A percentile compares a stretch with the other conserved stretches of the same genome.
These are phyloP conservation scores for Danio jaintianensis DNA, from an alignment of 2,797 vertebrate genomes.

Conservation along the genomic window DNA sequence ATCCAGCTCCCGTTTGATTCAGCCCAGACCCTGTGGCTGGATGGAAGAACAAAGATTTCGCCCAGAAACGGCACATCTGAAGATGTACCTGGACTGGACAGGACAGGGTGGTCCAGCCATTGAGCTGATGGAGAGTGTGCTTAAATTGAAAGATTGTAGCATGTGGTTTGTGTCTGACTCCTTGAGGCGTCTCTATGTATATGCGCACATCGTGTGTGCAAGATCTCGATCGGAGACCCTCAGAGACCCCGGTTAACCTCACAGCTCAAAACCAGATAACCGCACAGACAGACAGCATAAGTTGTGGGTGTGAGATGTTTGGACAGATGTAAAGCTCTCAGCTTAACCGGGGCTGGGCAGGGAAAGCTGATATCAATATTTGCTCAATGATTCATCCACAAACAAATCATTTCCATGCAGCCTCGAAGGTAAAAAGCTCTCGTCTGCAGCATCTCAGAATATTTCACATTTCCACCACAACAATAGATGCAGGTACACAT, in stretches of 20 bases:
- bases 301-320: slow-evolving; percentile 30
- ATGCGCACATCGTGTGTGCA: slow-evolving; percentile 28
- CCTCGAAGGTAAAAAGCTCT: slow-evolving; percentile 23
- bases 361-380: slow-evolving; percentile 44
- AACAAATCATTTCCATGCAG: slow-evolving; percentile 35
- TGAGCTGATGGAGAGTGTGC: slow-evolving; percentile 24
- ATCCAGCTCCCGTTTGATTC: slow-evolving; percentile 36
- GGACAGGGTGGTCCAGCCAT: slow-evolving; percentile 17
- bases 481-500: slow-evolving; percentile 10
- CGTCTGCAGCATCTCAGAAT: slow-evolving; percentile 20
- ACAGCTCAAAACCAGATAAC: slow-evolving; percentile 9
- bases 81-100: not conserved
- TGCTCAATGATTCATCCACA: slow-evolving; percentile 49
- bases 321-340: slow-evolving; percentile 22
- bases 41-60: slow-evolving; percentile 25
- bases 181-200: not conserved
- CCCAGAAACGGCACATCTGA: not conserved
- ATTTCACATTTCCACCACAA: not conserved
- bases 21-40: slow-evolving; percentile 6
- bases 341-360: slow-evolving; percentile 29
- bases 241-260: slow-evolving; percentile 26
- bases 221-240: slow-evolving; percentile 30
- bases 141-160: slow-evolving; percentile 37
- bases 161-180: not conserved
- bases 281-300: not conserved